Evolutionary conservation across 2,113 vertebrate species (phyloP).

Genomic region (Xenus cinereus): DNA sequence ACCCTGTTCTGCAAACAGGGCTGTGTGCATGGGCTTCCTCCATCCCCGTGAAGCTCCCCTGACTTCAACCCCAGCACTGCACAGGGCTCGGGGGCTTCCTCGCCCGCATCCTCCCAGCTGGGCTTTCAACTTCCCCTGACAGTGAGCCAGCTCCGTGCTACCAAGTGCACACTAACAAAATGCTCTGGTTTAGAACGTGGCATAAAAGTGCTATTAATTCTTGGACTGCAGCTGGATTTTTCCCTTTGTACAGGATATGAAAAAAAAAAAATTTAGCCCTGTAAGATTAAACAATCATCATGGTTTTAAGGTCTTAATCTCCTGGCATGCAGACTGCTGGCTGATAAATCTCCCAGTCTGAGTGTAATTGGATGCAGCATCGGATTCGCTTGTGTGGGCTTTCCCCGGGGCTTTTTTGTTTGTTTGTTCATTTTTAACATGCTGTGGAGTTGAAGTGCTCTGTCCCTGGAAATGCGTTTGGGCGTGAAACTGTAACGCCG

Average conservation of each 20-base stretch:
- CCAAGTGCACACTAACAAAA: background rate
- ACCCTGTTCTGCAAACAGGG: background rate
- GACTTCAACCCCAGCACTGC: rapidly evolving
- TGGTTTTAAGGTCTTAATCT: slow-evolving; percentile 76
- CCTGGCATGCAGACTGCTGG: slow-evolving; percentile 57
- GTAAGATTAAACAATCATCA: slow-evolving; percentile 69
- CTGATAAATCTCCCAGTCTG: slow-evolving; percentile 57
- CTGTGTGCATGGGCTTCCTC: background rate
- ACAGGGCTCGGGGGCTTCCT: background rate
- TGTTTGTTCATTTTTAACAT: slow-evolving; percentile 15
- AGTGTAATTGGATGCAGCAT: slow-evolving; percentile 71
- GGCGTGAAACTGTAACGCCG: slow-evolving; percentile 58
- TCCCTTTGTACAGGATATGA: slow-evolving; percentile 11
- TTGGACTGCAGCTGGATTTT: slow-evolving; percentile 36
- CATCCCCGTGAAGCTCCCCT: background rate
- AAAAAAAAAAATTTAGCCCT: slow-evolving; percentile 51
- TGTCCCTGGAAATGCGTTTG: slow-evolving; percentile 72
- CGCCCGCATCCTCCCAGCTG: background rate
- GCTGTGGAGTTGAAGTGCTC: slow-evolving; percentile 66
- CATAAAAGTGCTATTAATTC: slow-evolving; percentile 20
- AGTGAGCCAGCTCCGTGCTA: background rate
- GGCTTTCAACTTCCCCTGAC: background rate
- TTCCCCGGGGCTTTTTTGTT: slow-evolving; percentile 26
- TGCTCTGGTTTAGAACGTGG: background rate
- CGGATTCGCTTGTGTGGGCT: background rate